Evolutionary conservation across 2,797 vertebrate genomes (phyloP), one percentile per base, ranked within the genome.

Genomic region (Carapus acus): DNA sequence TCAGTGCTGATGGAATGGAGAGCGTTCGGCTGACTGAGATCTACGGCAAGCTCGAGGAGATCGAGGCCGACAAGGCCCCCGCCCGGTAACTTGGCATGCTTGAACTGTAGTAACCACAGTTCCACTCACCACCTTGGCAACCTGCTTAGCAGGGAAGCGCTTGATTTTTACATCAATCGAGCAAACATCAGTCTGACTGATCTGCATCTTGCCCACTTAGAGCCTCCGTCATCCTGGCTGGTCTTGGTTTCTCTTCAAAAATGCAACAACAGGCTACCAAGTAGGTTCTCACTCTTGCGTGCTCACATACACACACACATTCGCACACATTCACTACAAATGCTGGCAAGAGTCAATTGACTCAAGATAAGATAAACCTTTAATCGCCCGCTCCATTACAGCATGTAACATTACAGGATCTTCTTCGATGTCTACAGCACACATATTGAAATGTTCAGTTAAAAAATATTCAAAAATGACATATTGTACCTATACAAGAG

Each of bases 31-130:
- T 98, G 18, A 88, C 94, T 0, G 93, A 97, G 83, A 89, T 97
- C 76, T 98, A 98, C 4, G 61, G 78, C 4, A 92, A 91, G 50
- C 80, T 98, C 78, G 95, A 98, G 68, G 96, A 98, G 84, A 97
- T 97, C 6, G 95, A 98, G 27, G 92, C 96, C 0, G 96, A 98
- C 79, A 98, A 97, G 74, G 96, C 96, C 0, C 95, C 96, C 1
- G 96, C 96, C 11, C 89, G 93, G 95, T 98, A 84, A 62, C 18
- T 55, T 36, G 12, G 27, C 43, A 50, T 34, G 60, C 13, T 13
- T 19, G 2, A n/a, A n/a, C n/a, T n/a, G n/a, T 33, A 33, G 3
- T 33, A 7, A 33, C 8, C 31, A 33, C 11, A 12, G 6, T 3
- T 12, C 4, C 6, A 11, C 14, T 33, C 9, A 3, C 31, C 31